Evolutionary conservation across 1,140 invertebrate genomes (phyloP).

Genomic region (Zaprionus ghesquierei): DNA sequence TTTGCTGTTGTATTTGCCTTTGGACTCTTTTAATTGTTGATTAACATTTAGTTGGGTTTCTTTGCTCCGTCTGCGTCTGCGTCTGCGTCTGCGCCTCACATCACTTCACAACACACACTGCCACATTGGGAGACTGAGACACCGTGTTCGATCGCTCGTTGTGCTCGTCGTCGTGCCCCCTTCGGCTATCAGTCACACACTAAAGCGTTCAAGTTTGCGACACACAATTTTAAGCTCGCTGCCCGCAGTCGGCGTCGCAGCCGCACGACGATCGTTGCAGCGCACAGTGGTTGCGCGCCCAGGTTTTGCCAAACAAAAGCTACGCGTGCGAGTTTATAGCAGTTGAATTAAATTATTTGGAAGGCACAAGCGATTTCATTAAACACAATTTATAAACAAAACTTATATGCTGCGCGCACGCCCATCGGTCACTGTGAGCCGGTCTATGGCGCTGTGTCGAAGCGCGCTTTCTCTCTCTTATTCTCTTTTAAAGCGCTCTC

Average conservation of each 20-base stretch:
- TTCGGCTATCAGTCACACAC: constrained; percentile 57
- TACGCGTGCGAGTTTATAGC: not conserved
- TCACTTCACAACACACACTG: constrained; percentile 40
- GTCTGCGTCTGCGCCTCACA: constrained; percentile 23
- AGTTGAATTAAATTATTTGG: not conserved
- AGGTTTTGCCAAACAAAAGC: not conserved
- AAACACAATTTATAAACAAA: not conserved
- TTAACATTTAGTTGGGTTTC: constrained; percentile 27
- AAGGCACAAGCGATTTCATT: not conserved
- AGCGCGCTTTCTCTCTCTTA: not conserved
- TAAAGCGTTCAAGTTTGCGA: constrained; percentile 54
- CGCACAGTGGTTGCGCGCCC: constrained; percentile 27
- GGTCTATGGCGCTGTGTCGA: constrained; percentile 15
- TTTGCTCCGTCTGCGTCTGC: constrained; percentile 14
- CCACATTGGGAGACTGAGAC: not conserved
- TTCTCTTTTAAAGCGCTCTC: not conserved
- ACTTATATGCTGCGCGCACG: not conserved
- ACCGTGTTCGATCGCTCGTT: constrained; percentile 18
- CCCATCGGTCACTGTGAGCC: constrained; percentile 28
- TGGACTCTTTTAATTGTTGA: constrained; percentile 30
- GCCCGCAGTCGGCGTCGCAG: constrained; percentile 7
- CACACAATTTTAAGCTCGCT: constrained; percentile 56
- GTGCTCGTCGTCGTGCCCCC: constrained; percentile 27
- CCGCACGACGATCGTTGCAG: constrained; percentile 23
- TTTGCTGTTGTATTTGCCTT: not conserved